Evolutionary conservation across 2,888 invertebrate species (phyloP).

Genomic region (Heteromyza rotundicornis): DNA sequence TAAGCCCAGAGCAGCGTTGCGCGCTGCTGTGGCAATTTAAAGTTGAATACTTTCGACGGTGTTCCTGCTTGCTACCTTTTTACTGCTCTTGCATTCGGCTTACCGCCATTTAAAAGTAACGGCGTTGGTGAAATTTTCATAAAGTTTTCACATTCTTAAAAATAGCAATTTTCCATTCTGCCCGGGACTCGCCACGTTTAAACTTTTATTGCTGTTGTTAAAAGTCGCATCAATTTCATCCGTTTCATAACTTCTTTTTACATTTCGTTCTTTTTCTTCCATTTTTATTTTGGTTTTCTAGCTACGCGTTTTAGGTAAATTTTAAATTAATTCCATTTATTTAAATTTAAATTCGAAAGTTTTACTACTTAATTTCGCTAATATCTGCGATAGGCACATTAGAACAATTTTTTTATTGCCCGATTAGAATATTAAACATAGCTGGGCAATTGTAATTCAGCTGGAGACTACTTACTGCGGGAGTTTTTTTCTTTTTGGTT

Average conservation of each 20-base stretch:
- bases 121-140: background rate
- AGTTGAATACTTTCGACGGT: slow-evolving; percentile 43
- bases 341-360: background rate
- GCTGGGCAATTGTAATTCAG: background rate
- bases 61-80: too few species aligned
- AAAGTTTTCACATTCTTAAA: slow-evolving; percentile 19
- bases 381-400: too few species aligned
- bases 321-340: slow-evolving; percentile 3
- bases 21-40: slow-evolving; percentile 36
- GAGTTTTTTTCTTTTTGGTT: slow-evolving; percentile 40
- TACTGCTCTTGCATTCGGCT: background rate
- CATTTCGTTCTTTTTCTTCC: background rate
- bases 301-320: background rate
- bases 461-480: slow-evolving; percentile 7
- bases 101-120: too few species aligned
- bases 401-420: too few species aligned
- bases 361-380: too few species aligned
- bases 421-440: background rate
- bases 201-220: slow-evolving; percentile 32
- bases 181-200: slow-evolving; percentile 7
- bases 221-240: slow-evolving; percentile 8
- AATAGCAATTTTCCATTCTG: slow-evolving; percentile 12
- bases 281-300: background rate
- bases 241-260: background rate
- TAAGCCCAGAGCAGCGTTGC: too few species aligned